Evolutionary conservation across 2,888 invertebrate genomes (phyloP).

Genomic region (Prosopocoilus inquinatus): DNA sequence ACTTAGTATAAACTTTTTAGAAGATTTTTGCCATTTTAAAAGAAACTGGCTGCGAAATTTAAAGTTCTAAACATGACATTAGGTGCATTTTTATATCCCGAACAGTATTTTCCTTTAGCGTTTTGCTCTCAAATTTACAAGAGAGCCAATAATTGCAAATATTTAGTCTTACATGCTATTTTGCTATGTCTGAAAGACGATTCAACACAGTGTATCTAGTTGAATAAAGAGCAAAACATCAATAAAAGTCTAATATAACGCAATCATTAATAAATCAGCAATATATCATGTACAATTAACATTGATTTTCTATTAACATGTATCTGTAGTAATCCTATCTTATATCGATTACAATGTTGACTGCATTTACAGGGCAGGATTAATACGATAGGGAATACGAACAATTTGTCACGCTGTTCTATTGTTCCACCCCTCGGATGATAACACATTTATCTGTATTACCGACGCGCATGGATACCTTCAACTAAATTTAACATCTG

Average conservation of each 20-base stretch:
- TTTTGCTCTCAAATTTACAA: too few relatives aligned
- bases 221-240: not conserved
- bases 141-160: too few relatives aligned
- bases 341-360: slow-evolving; percentile 49
- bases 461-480: slow-evolving; percentile 27
- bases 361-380: slow-evolving; percentile 40
- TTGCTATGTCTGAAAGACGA: too few relatives aligned
- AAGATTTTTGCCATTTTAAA: too few relatives aligned
- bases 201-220: too few relatives aligned
- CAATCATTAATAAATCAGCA: slow-evolving; percentile 42
- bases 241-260: not conserved
- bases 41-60: too few relatives aligned
- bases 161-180: too few relatives aligned
- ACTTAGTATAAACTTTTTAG: too few relatives aligned
- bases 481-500: slow-evolving; percentile 7
- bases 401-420: slow-evolving; percentile 49
- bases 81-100: too few relatives aligned
- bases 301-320: slow-evolving; percentile 45
- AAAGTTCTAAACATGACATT: too few relatives aligned
- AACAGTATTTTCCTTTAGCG: too few relatives aligned
- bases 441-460: slow-evolving; percentile 48
- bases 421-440: slow-evolving; percentile 41
- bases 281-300: slow-evolving; percentile 44
- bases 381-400: slow-evolving; percentile 48
- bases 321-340: slow-evolving; percentile 36